These are phyloP conservation scores for Pammene fasciana DNA, from an alignment of 2,888 invertebrate genomes.

Conservation along the genomic window DNA sequence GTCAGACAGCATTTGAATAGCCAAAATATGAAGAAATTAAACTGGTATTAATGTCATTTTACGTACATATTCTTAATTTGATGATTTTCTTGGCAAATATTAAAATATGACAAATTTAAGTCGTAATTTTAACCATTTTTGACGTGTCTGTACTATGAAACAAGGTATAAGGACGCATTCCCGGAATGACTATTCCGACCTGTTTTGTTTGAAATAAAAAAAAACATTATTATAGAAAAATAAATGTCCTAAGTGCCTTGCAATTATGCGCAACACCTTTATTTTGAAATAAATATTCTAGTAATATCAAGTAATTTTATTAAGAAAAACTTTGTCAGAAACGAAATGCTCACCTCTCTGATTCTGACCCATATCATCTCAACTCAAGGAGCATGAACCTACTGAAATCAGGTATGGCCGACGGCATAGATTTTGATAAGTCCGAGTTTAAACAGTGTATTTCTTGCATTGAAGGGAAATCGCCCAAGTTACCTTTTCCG, in stretches of 20 bases:
- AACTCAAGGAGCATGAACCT: too few relatives aligned
- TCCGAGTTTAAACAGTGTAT: too few relatives aligned
- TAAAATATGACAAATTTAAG: conserved; percentile 35
- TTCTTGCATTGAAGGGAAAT: too few relatives aligned
- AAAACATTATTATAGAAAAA: conserved; percentile 24
- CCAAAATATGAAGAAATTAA: conserved; percentile 47
- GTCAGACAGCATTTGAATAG: conserved; percentile 39
- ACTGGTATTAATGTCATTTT: conserved; percentile 28
- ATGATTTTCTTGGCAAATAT: conserved; percentile 35
- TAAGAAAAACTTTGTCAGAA: conserved; percentile 42
- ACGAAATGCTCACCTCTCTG: too few relatives aligned
- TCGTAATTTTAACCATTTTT: conserved; percentile 34
- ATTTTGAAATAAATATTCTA: conserved; percentile 33
- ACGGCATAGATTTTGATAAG: too few relatives aligned
- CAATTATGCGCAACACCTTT: conserved; percentile 5
- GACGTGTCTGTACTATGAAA: conserved; percentile 39
- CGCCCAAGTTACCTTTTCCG: too few relatives aligned
- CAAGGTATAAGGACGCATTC: conserved; percentile 40
- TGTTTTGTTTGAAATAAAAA: conserved; percentile 30
- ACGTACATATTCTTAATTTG: conserved; percentile 12
- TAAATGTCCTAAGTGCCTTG: conserved; percentile 24
- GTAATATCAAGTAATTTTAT: conserved; percentile 40
- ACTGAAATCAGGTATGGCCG: too few relatives aligned
- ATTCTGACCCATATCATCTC: too few relatives aligned
- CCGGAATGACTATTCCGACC: conserved; percentile 44